A percentile compares a stretch with the other conserved stretches of the same genome.
These are phyloP conservation scores for Eudyptes chrysolophus DNA, from an alignment of 2,113 vertebrate species.

Conservation along the genomic window DNA sequence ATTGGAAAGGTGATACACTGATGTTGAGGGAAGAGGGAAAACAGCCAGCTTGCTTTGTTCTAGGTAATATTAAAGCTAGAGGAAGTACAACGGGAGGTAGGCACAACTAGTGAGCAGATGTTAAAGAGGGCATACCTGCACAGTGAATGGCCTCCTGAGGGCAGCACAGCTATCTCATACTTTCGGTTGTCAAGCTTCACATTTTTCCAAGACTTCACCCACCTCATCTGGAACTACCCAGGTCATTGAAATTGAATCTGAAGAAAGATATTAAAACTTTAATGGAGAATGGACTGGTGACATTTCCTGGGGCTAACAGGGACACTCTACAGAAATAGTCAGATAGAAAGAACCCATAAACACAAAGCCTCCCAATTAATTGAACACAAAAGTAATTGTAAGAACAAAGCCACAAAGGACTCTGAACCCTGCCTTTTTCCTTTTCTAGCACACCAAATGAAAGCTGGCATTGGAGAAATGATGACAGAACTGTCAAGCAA, in stretches of 20 bases:
- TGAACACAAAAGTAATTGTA: not conserved
- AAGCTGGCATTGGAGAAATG: not conserved
- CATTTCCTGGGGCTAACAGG: not conserved
- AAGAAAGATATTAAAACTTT: not conserved
- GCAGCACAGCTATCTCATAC: not conserved
- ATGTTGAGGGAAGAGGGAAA: not conserved
- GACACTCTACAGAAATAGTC: not conserved
- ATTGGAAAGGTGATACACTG: fast-evolving
- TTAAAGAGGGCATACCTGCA: no score
- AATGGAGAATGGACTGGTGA: not conserved
- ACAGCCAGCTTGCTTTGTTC: not conserved
- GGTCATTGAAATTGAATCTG: not conserved
- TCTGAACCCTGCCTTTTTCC: not conserved
- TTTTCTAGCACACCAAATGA: not conserved
- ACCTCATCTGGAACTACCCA: not conserved
- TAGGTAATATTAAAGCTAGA: fast-evolving
- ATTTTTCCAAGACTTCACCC: not conserved
- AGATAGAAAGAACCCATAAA: not conserved
- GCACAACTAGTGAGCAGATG: not conserved
- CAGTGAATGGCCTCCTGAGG: not conserved
- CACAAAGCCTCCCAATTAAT: not conserved
- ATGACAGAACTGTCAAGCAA: fast-evolving
- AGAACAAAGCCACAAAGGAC: not conserved
- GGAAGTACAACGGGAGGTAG: no score
- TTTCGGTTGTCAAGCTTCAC: not conserved